These are phyloP conservation scores for Venustaconcha ellipsiformis DNA, from an alignment of 1,140 invertebrate species.

Conservation along the genomic window DNA sequence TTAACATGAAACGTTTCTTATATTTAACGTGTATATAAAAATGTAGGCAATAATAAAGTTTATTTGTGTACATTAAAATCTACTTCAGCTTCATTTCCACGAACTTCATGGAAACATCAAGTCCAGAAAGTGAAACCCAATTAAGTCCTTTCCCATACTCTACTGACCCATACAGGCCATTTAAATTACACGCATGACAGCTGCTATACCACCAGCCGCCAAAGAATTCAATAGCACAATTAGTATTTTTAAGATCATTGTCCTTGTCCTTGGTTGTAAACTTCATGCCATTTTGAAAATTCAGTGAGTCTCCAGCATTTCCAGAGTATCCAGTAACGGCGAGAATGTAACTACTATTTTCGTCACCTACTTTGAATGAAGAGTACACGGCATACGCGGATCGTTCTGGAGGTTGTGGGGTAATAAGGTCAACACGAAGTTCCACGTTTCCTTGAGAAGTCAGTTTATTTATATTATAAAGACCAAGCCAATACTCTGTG, in stretches of 20 bases:
- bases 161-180: not conserved
- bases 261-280: conserved; percentile 19
- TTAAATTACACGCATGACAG: conserved; percentile 4
- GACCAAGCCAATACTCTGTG: too few relatives aligned
- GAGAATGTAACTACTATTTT: not conserved
- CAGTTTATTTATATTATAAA: too few relatives aligned
- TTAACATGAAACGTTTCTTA: too few relatives aligned
- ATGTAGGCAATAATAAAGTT: too few relatives aligned
- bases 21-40: too few relatives aligned
- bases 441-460: too few relatives aligned
- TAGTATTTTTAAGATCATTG: not conserved
- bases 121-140: not conserved
- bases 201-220: conserved; percentile 15
- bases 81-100: conserved; percentile 2
- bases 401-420: too few relatives aligned
- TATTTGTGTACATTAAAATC: not conserved
- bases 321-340: conserved; percentile 3
- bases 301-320: not conserved
- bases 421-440: too few relatives aligned
- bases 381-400: conserved; percentile 4
- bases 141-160: not conserved
- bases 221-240: not conserved
- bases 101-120: not conserved
- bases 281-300: not conserved
- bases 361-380: not conserved